A percentile compares a stretch with the other conserved stretches of the same genome.
These are phyloP conservation scores for Plectropomus leopardus DNA, from an alignment of 2,113 vertebrate species.

Conservation along the genomic window DNA sequence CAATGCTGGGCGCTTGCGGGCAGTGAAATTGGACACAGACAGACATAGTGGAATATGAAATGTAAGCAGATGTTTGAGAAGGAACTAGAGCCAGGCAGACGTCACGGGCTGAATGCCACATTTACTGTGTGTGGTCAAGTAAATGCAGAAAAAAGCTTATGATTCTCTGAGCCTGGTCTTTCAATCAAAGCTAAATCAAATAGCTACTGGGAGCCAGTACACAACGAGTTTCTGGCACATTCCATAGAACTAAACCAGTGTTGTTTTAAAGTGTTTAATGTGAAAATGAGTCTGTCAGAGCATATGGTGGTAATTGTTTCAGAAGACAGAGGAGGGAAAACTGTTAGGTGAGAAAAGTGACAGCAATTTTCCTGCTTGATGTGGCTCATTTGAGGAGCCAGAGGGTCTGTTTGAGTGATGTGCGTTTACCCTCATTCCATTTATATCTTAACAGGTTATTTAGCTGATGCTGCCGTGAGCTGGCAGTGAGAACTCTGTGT, in stretches of 20 bases:
- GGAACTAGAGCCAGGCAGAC: conserved; percentile 56
- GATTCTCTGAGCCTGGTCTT: conserved; percentile 71
- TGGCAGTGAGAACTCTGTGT: conserved; percentile 51
- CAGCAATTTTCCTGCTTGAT: conserved; percentile 65
- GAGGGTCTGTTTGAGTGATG: conserved; percentile 62
- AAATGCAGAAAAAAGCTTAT: conserved; percentile 48
- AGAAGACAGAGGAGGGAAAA: conserved; percentile 63
- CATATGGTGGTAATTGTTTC: conserved; percentile 57
- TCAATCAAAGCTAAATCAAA: conserved; percentile 68
- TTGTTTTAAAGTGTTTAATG: conserved; percentile 59
- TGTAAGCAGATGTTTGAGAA: conserved; percentile 79
- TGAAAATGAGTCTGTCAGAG: conserved; percentile 62
- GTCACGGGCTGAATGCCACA: conserved; percentile 72
- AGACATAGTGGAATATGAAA: conserved; percentile 81
- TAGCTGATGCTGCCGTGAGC: conserved; percentile 40
- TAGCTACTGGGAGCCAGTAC: conserved; percentile 22
- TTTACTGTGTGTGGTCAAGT: conserved; percentile 83
- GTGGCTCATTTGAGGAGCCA: conserved; percentile 63
- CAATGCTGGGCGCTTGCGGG: conserved; percentile 78
- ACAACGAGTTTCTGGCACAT: conserved; percentile 32
- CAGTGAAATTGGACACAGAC: conserved; percentile 78
- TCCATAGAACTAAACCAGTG: conserved; percentile 25
- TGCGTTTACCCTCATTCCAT: conserved; percentile 53
- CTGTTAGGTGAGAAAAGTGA: conserved; percentile 67
- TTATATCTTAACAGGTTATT: conserved; percentile 44